Percentiles rank a stretch among this genome's conserved stretches.
phyloP scores from a whole-genome alignment of 2,113 vertebrate genomes.

The Eubucco bourcierii region DNA sequence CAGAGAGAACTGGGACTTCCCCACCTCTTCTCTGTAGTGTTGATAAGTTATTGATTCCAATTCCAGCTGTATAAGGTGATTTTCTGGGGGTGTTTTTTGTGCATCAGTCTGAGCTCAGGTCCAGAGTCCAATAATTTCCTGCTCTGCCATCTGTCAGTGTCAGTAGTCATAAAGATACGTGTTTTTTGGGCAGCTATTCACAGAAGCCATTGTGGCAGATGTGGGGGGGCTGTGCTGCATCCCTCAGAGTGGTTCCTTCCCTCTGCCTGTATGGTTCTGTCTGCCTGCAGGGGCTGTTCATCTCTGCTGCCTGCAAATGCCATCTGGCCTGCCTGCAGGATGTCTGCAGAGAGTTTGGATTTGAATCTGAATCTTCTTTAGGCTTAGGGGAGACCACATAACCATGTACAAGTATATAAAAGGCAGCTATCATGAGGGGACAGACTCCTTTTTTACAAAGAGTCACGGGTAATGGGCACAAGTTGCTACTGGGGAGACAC shows the following conservation, averaged over 20 bases:
- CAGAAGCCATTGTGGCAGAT: neutral
- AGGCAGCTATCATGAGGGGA: no score
- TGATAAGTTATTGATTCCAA: neutral
- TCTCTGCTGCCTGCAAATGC: neutral
- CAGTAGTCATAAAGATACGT: neutral
- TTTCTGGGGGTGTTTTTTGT: conserved; percentile 10
- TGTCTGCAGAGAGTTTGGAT: neutral
- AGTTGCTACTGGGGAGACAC: no score
- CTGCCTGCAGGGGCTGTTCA: neutral
- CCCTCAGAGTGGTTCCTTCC: neutral
- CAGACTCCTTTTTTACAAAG: no score
- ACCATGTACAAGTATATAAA: no score
- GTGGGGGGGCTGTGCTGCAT: accelerated
- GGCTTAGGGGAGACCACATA: no score
- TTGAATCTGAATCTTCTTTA: neutral
- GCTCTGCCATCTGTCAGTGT: neutral
- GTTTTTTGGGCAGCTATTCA: neutral
- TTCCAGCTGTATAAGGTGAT: neutral
- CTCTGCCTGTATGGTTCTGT: neutral
- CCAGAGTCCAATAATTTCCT: neutral
- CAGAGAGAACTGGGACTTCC: neutral
- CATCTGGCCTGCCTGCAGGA: neutral
- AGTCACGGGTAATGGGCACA: no score
- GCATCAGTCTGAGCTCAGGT: neutral
- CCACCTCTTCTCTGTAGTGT: neutral